Conservation (phyloP, 2,797 vertebrate genomes). For the Taenioides sp. region DNA sequence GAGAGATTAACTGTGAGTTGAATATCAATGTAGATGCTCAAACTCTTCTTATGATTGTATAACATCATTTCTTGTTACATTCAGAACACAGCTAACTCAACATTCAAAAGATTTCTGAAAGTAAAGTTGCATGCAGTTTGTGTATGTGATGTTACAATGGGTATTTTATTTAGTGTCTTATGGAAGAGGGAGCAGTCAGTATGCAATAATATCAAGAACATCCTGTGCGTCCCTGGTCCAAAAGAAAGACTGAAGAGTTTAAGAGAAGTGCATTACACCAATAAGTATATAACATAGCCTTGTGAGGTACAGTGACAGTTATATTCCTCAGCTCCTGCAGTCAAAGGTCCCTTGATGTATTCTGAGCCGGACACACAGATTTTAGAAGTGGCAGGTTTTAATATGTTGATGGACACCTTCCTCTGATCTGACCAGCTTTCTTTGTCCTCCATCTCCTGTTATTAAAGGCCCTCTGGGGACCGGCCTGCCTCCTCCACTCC, state of each 20-base stretch:
- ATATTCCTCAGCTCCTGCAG: neutral
- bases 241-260: neutral
- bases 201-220: too few species aligned
- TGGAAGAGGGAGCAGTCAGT: too few species aligned
- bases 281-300: too few species aligned
- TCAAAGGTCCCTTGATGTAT: neutral
- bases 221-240: too few species aligned
- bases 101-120: neutral
- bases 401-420: neutral
- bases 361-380: neutral
- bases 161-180: too few species aligned
- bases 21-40: neutral
- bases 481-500: slow-evolving; percentile 16
- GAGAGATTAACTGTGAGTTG: too few species aligned
- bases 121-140: neutral
- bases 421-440: slow-evolving; percentile 28
- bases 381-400: neutral
- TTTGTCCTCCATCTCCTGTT: slow-evolving; percentile 25
- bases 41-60: too few species aligned
- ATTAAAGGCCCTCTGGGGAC: slow-evolving; percentile 43
- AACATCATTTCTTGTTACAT: too few species aligned
- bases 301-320: neutral
- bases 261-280: too few species aligned
- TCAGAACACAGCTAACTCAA: neutral
- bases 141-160: too few species aligned